Evolutionary conservation across 2,888 invertebrate species (phyloP).

Genomic region (Nomada fucata): DNA sequence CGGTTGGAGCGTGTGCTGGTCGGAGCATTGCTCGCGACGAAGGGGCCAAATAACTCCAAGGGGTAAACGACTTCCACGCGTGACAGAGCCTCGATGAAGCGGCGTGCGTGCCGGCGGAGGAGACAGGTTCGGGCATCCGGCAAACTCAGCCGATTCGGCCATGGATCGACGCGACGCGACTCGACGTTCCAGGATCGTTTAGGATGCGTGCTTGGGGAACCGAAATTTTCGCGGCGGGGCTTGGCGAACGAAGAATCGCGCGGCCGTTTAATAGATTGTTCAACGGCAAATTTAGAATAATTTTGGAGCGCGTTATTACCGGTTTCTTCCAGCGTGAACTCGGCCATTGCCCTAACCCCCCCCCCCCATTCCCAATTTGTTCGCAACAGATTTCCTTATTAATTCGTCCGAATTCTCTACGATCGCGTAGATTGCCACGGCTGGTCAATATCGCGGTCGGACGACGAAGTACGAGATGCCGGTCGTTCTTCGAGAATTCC

Average conservation of each 20-base stretch:
- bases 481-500: constrained; percentile 48
- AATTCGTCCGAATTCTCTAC: constrained; percentile 26
- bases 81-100: constrained; percentile 70
- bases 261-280: no score
- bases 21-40: constrained; percentile 53
- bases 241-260: no score
- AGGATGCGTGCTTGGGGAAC: background rate
- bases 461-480: constrained; percentile 49
- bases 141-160: constrained; percentile 50
- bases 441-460: constrained; percentile 19
- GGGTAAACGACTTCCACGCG: constrained; percentile 79
- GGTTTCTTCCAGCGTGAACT: no score
- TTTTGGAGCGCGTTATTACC: no score
- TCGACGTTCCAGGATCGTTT: constrained; percentile 10
- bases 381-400: constrained; percentile 33
- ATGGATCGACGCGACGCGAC: constrained; percentile 4
- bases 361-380: background rate
- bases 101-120: constrained; percentile 54
- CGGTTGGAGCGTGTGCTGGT: constrained; percentile 46
- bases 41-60: constrained; percentile 78
- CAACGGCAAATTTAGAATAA: no score
- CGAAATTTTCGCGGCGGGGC: no score
- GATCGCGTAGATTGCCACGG: constrained; percentile 33
- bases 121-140: constrained; percentile 62
- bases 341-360: background rate